A percentile compares a stretch with the other conserved stretches of the same genome.
Evolutionary conservation across 2,888 invertebrate genomes (phyloP).

Genomic region (Zele albiditarsus): DNA sequence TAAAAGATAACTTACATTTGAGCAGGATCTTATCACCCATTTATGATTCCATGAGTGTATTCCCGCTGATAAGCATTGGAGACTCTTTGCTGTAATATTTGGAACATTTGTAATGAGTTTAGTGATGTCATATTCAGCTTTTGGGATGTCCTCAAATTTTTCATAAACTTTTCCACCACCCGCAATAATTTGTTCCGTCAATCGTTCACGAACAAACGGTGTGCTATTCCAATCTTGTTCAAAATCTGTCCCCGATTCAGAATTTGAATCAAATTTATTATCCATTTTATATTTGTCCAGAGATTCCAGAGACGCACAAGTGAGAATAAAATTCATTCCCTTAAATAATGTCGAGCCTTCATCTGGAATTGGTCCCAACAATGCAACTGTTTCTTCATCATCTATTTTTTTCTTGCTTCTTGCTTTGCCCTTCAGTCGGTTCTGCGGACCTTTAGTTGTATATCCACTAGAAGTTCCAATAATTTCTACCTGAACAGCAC

Average conservation of each 20-base stretch:
- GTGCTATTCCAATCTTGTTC: slow-evolving; percentile 75
- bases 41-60: slow-evolving; percentile 78
- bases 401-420: slow-evolving; percentile 75
- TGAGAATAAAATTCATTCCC: slow-evolving; percentile 76
- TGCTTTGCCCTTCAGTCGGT: slow-evolving; percentile 75
- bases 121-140: slow-evolving; percentile 75
- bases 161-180: slow-evolving; percentile 80
- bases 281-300: slow-evolving; percentile 58
- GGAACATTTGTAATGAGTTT: slow-evolving; percentile 81
- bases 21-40: slow-evolving; percentile 82
- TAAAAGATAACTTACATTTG: slow-evolving; percentile 55
- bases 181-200: slow-evolving; percentile 77
- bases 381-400: slow-evolving; percentile 73
- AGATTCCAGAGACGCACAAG: slow-evolving; percentile 74
- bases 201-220: slow-evolving; percentile 76
- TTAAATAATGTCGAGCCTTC: slow-evolving; percentile 74
- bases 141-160: slow-evolving; percentile 75
- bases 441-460: slow-evolving; percentile 56
- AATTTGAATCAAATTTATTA: slow-evolving; percentile 67
- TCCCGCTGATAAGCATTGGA: slow-evolving; percentile 81
- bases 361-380: slow-evolving; percentile 76
- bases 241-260: slow-evolving; percentile 75
- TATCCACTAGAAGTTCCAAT: slow-evolving; percentile 57
- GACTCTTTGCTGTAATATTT: slow-evolving; percentile 83
- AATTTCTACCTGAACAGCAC: slow-evolving; percentile 63